Conservation (phyloP, 92 coral and sea anemone genomes). For the Zoanthus solanderi region DNA sequence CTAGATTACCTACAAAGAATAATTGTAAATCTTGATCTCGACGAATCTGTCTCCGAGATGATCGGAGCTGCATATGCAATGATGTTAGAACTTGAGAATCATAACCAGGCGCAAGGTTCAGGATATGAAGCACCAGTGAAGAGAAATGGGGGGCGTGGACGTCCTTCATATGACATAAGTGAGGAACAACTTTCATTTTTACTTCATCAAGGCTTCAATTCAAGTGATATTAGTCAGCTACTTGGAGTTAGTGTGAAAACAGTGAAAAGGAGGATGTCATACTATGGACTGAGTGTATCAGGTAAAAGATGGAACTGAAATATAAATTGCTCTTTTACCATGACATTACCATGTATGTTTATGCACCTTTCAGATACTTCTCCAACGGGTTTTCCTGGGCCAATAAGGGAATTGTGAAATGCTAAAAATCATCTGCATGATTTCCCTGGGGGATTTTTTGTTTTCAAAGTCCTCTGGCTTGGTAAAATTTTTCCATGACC, state of each 20-base stretch:
- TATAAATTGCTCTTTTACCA: not conserved
- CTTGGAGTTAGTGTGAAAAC: slow-evolving; percentile 62
- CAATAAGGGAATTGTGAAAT: not conserved
- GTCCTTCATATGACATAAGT: slow-evolving; percentile 69
- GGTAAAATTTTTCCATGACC: not conserved
- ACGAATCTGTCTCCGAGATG: slow-evolving; percentile 6
- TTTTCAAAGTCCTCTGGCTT: not conserved
- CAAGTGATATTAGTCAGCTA: slow-evolving; percentile 40
- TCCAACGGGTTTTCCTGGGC: not conserved
- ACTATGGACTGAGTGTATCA: slow-evolving; percentile 43
- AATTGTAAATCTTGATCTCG: not conserved
- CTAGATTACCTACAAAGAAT: not conserved
- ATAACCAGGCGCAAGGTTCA: slow-evolving; percentile 1
- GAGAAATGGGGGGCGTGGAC: slow-evolving; percentile 62
- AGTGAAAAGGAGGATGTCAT: slow-evolving; percentile 55
- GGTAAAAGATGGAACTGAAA: slow-evolving; percentile 34
- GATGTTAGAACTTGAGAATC: not conserved
- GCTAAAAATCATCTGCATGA: slow-evolving; percentile 4
- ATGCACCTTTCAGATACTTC: not conserved
- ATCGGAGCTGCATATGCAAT: not conserved
- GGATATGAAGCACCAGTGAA: slow-evolving; percentile 52
- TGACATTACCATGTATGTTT: not conserved
- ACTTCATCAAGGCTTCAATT: slow-evolving; percentile 45
- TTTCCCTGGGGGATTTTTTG: slow-evolving; percentile 6
- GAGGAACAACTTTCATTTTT: slow-evolving; percentile 49